Conservation (phyloP, 2,113 vertebrate genomes). For the Ameiurus melas region DNA sequence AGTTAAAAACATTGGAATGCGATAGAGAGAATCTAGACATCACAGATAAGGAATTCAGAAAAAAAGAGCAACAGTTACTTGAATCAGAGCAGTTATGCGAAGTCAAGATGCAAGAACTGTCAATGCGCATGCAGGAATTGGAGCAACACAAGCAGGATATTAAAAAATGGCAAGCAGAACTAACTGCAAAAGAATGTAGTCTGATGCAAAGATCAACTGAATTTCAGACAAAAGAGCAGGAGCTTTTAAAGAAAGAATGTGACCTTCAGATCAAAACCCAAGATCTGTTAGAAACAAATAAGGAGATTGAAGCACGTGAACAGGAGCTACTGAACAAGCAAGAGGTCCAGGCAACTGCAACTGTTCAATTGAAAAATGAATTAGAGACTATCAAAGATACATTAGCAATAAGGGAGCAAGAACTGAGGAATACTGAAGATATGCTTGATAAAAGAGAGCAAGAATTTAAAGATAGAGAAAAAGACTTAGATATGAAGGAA, state of each 20-base stretch:
- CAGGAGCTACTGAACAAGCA: constrained; percentile 1
- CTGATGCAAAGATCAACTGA: constrained; percentile 37
- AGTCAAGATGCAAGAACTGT: constrained; percentile 25
- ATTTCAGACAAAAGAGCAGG: constrained; percentile 31
- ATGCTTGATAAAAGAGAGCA: constrained; percentile 7
- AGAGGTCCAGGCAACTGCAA: background rate
- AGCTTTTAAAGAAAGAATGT: constrained; percentile 28
- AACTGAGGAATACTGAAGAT: constrained; percentile 8
- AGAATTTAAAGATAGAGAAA: constrained; percentile 23
- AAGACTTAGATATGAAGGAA: constrained; percentile 32
- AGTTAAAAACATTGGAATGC: constrained; percentile 7
- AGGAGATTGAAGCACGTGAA: background rate
- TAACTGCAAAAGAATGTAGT: constrained; percentile 30
- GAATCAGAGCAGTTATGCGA: constrained; percentile 15
- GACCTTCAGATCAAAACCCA: constrained; percentile 19
- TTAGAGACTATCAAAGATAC: background rate
- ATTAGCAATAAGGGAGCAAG: constrained; percentile 35
- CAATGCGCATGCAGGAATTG: constrained; percentile 30
- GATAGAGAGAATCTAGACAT: constrained; percentile 21
- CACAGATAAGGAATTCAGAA: constrained; percentile 38
- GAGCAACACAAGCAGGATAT: constrained; percentile 32
- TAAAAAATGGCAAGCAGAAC: constrained; percentile 30
- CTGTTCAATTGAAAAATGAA: background rate
- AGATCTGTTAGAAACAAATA: constrained; percentile 7
- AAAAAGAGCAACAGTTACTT: constrained; percentile 34